Evolutionary conservation across 2,888 invertebrate genomes (phyloP).

Genomic region (Catonia carolina): DNA sequence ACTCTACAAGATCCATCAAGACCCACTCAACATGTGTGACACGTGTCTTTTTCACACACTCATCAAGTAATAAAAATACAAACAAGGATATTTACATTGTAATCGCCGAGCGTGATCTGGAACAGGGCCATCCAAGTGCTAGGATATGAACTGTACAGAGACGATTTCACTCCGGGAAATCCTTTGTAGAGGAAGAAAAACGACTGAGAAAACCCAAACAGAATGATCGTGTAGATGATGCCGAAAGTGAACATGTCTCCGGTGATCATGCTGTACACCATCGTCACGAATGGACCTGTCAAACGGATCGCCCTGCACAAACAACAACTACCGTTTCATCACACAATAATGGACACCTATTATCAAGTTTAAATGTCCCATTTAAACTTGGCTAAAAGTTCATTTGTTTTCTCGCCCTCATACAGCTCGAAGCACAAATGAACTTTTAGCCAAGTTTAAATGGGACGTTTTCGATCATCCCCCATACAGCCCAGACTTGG

Average conservation of each 20-base stretch:
- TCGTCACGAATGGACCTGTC: constrained; percentile 97
- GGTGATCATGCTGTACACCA: constrained; percentile 99
- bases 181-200: constrained; percentile 91
- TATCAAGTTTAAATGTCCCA: too few species aligned
- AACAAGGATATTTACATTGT: constrained; percentile 69
- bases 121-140: constrained; percentile 97
- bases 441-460: too few species aligned
- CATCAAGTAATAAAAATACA: neutral
- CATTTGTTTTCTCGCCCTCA: too few species aligned
- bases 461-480: too few species aligned
- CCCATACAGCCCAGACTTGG: too few species aligned
- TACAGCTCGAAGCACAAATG: too few species aligned
- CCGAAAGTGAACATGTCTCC: constrained; percentile 98
- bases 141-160: constrained; percentile 75
- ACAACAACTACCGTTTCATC: constrained; percentile 26
- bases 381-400: too few species aligned
- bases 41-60: too few species aligned
- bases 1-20: too few species aligned
- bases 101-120: constrained; percentile 95
- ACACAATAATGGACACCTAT: too few species aligned
- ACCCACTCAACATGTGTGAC: too few species aligned
- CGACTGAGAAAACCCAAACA: constrained; percentile 94
- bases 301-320: constrained; percentile 74
- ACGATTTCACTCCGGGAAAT: constrained; percentile 71
- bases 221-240: constrained; percentile 90